phyloP scores from a whole-genome alignment of 2,797 vertebrate genomes.

The Neostethus bicornis region DNA sequence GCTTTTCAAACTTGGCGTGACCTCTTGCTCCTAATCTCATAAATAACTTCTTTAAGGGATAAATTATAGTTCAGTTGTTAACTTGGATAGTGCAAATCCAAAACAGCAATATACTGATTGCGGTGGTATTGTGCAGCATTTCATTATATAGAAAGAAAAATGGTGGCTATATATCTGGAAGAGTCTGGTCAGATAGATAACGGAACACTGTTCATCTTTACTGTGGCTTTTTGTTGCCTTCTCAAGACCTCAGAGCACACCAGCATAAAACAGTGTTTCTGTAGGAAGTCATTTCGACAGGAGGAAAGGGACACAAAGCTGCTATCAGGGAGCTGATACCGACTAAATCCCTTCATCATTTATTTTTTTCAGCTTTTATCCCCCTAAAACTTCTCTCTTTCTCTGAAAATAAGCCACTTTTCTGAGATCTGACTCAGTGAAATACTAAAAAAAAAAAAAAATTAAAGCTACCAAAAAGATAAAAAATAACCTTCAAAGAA shows the following conservation, averaged over 20 bases:
- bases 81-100: slow-evolving; percentile 28
- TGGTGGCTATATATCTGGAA: neutral
- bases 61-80: slow-evolving; percentile 36
- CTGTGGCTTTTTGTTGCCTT: neutral
- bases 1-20: slow-evolving; percentile 59
- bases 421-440: slow-evolving; percentile 65
- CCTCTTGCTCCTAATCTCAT: slow-evolving; percentile 56
- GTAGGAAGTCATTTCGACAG: slow-evolving; percentile 52
- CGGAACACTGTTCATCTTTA: neutral
- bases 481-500: too few species aligned
- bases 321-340: slow-evolving; percentile 56
- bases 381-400: slow-evolving; percentile 53
- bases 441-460: slow-evolving; percentile 27
- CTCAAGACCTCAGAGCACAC: slow-evolving; percentile 8
- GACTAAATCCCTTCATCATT: slow-evolving; percentile 61
- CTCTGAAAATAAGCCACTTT: slow-evolving; percentile 70
- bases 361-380: slow-evolving; percentile 61
- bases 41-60: slow-evolving; percentile 35
- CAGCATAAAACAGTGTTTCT: slow-evolving; percentile 24
- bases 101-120: slow-evolving; percentile 27
- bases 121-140: slow-evolving; percentile 18
- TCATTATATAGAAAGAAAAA: slow-evolving; percentile 1
- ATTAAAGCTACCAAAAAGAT: too few species aligned
- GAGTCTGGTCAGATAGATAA: slow-evolving; percentile 6
- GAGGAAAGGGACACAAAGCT: slow-evolving; percentile 33